These are phyloP conservation scores for Cosmopolites sordidus DNA, from an alignment of 2,888 invertebrate genomes.

Conservation along the genomic window DNA sequence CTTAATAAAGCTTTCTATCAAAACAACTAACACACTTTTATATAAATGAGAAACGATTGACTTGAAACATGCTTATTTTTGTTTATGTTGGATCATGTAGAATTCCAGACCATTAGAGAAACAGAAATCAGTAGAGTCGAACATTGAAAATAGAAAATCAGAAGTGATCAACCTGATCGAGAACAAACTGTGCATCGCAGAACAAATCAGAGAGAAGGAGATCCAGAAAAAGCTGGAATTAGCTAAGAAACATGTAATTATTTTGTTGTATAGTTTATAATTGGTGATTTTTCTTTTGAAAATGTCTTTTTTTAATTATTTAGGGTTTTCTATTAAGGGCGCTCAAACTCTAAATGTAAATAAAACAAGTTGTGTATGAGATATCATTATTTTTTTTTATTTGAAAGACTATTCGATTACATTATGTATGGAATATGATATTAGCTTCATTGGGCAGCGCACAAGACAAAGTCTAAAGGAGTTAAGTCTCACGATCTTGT, in stretches of 20 bases:
- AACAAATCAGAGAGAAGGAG: conserved; percentile 80
- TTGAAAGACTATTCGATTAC: too few relatives aligned
- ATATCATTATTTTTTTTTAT: too few relatives aligned
- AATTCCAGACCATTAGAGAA: conserved; percentile 24
- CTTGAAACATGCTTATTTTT: conserved; percentile 21
- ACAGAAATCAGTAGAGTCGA: conserved; percentile 34
- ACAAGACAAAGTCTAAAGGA: too few relatives aligned
- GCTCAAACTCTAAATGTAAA: too few relatives aligned
- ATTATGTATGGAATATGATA: too few relatives aligned
- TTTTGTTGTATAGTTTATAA: conserved; percentile 12
- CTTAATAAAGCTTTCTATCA: background rate
- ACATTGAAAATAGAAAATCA: conserved; percentile 38
- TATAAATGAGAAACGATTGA: background rate
- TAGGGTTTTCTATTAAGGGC: too few relatives aligned
- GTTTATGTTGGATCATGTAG: conserved; percentile 30
- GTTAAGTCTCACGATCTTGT: too few relatives aligned
- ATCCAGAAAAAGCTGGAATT: conserved; percentile 81
- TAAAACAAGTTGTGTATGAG: too few relatives aligned
- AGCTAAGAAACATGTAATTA: conserved; percentile 78
- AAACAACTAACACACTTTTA: background rate
- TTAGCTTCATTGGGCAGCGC: too few relatives aligned
- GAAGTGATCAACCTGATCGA: conserved; percentile 49
- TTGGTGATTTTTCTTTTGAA: too few relatives aligned
- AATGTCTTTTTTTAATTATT: too few relatives aligned
- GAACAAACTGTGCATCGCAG: conserved; percentile 75